phyloP scores from a whole-genome alignment of 2,113 vertebrate species.

The Tachuris rubrigastra region DNA sequence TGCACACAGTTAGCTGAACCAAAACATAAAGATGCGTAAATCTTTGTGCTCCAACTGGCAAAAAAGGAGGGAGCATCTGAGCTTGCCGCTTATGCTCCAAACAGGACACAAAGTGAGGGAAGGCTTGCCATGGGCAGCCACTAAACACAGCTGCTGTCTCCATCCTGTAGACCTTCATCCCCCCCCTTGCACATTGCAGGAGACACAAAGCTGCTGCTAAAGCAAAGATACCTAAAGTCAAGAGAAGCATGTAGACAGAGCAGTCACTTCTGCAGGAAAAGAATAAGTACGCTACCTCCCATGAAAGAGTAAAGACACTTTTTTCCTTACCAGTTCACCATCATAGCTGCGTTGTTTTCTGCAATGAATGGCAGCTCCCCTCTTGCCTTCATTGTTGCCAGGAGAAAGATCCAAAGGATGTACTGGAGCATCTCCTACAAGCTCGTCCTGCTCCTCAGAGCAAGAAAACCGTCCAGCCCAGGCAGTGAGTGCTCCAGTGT shows the following conservation, averaged over 20 bases:
- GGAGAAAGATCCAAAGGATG: slow-evolving; percentile 84
- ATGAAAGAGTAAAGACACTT: background rate
- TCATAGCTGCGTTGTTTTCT: slow-evolving; percentile 90
- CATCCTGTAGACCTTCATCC: background rate
- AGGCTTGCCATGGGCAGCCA: background rate
- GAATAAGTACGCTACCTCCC: background rate
- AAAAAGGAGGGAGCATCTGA: background rate
- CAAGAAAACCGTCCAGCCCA: background rate
- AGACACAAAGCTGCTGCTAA: background rate
- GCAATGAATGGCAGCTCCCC: slow-evolving; percentile 90
- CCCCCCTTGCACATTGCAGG: background rate
- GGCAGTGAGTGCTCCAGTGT: background rate
- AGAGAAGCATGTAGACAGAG: background rate
- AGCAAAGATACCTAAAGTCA: background rate
- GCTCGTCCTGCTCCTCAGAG: background rate
- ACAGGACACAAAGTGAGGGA: background rate
- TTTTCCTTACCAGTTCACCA: slow-evolving; percentile 91
- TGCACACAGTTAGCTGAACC: background rate
- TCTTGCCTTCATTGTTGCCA: slow-evolving; percentile 77
- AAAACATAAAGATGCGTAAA: background rate
- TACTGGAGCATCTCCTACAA: slow-evolving; percentile 61
- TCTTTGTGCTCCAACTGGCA: background rate
- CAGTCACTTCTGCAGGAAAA: background rate
- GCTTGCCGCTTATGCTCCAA: background rate
- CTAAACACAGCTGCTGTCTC: background rate